Conservation (phyloP, 2,113 vertebrate species). For the Rafetus swinhoei region DNA sequence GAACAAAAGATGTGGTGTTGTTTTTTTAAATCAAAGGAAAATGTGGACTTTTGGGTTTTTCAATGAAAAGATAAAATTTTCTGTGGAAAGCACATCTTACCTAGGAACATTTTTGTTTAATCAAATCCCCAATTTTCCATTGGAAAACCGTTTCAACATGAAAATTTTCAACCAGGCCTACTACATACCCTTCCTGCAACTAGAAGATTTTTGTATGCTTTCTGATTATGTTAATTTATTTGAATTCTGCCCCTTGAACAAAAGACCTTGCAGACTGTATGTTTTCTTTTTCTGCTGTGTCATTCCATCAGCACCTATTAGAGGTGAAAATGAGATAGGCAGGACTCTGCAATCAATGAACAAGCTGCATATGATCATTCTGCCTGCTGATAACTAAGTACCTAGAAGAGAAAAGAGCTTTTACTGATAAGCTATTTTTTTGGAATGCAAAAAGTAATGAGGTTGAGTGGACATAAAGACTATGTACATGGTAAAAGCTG, state of each 20-base stretch:
- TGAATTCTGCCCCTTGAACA: background rate
- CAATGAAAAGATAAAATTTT: background rate
- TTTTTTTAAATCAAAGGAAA: too few species aligned
- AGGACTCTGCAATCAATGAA: background rate
- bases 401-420: background rate
- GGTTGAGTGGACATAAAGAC: background rate
- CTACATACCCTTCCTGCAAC: background rate
- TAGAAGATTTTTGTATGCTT: constrained; percentile 15
- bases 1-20: background rate
- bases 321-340: background rate
- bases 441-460: background rate
- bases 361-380: background rate
- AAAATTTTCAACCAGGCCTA: background rate
- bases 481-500: background rate
- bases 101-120: background rate
- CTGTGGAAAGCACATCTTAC: background rate
- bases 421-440: background rate
- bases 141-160: background rate
- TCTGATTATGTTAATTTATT: constrained; percentile 26
- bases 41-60: background rate
- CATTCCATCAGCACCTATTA: background rate
- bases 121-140: background rate
- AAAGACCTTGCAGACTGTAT: background rate
- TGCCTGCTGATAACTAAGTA: background rate
- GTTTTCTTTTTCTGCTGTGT: background rate